Percentiles rank a stretch among this genome's conserved stretches.
Evolutionary conservation across 2,888 invertebrate genomes (phyloP).

Genomic region (Heteromyza rotundicornis): DNA sequence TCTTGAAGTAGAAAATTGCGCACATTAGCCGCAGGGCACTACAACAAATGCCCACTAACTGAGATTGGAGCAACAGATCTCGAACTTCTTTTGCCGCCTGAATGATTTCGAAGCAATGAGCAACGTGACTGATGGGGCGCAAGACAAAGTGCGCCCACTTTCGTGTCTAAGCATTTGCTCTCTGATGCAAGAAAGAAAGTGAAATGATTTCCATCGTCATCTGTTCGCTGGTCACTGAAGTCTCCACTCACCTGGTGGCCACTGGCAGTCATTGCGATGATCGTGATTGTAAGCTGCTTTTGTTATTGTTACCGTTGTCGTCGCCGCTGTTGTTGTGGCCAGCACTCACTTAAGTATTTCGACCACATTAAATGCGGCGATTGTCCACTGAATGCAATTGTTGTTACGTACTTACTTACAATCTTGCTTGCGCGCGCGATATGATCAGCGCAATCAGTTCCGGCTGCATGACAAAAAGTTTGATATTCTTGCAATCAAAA

Average conservation of each 20-base stretch:
- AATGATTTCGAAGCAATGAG: neutral
- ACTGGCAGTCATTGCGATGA: neutral
- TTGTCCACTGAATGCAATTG: too few relatives aligned
- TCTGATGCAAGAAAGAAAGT: slow-evolving; percentile 7
- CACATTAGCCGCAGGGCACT: neutral
- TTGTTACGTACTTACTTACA: too few relatives aligned
- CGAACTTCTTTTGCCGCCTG: neutral
- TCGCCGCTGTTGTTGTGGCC: neutral
- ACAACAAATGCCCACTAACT: neutral
- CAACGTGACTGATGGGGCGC: neutral
- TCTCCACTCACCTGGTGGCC: too few relatives aligned
- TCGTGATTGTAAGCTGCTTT: neutral
- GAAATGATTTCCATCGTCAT: neutral
- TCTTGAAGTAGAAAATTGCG: too few relatives aligned
- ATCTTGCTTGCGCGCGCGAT: too few relatives aligned
- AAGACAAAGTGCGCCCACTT: neutral
- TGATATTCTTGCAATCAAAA: too few relatives aligned
- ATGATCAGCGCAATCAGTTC: too few relatives aligned
- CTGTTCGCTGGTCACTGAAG: too few relatives aligned
- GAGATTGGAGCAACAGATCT: neutral
- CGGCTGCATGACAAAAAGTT: too few relatives aligned
- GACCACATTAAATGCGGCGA: neutral
- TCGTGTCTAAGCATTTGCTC: neutral
- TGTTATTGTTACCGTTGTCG: neutral
- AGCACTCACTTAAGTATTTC: neutral